A percentile compares a stretch with the other conserved stretches of the same genome.
These are phyloP conservation scores for Papilio dardanus DNA, from an alignment of 1,140 invertebrate species.

Conservation along the genomic window DNA sequence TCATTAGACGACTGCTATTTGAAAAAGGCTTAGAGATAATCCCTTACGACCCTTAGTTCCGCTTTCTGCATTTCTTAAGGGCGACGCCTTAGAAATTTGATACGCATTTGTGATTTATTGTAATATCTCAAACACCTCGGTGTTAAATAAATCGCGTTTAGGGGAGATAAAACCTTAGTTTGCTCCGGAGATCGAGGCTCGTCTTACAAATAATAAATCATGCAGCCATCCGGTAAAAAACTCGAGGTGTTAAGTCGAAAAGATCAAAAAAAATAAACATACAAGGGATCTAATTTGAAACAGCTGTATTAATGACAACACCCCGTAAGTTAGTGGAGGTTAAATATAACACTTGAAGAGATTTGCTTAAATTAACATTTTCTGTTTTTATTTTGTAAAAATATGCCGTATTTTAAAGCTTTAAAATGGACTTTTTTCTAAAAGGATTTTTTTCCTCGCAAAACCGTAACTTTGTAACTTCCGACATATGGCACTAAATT, in stretches of 20 bases:
- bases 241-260: slow-evolving; percentile 65
- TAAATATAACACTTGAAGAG: slow-evolving; percentile 3
- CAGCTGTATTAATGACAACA: slow-evolving; percentile 31
- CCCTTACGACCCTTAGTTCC: slow-evolving; percentile 46
- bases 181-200: slow-evolving; percentile 53
- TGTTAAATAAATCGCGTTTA: slow-evolving; percentile 71
- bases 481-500: slow-evolving; percentile 22
- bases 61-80: slow-evolving; percentile 49
- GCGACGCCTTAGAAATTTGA: slow-evolving; percentile 73
- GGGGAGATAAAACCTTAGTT: slow-evolving; percentile 65
- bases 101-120: slow-evolving; percentile 78
- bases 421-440: background rate
- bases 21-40: slow-evolving; percentile 13
- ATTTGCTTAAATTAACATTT: background rate
- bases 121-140: slow-evolving; percentile 73
- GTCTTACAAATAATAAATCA: slow-evolving; percentile 76
- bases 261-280: slow-evolving; percentile 31
- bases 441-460: background rate
- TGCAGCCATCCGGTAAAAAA: slow-evolving; percentile 64
- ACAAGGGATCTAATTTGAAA: slow-evolving; percentile 35
- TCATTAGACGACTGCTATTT: background rate
- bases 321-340: slow-evolving; percentile 2
- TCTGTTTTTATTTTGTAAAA: background rate
- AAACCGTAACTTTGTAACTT: slow-evolving; percentile 14
- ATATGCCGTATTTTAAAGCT: background rate